A percentile compares a stretch with the other conserved stretches of the same genome.
phyloP scores from a whole-genome alignment of 2,113 vertebrate genomes.

The Hemichromis elongatus region DNA sequence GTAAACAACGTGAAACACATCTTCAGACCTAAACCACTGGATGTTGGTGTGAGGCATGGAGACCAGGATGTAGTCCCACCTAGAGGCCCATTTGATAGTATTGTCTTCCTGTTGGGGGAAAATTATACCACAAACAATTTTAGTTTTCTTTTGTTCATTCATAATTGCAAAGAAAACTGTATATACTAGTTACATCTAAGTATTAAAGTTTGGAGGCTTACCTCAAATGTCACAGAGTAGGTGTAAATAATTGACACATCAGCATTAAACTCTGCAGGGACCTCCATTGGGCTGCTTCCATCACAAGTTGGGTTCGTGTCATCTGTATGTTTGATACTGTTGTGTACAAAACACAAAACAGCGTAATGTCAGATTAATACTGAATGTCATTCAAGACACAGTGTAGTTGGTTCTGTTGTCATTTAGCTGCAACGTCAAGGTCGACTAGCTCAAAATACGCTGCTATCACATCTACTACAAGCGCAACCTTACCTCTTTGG shows the following conservation, averaged over 20 bases:
- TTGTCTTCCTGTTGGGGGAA: conserved; percentile 77
- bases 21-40: conserved; percentile 93
- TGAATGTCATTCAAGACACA: background rate
- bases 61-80: conserved; percentile 99
- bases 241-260: conserved; percentile 84
- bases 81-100: conserved; percentile 90
- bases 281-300: conserved; percentile 81
- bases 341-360: conserved; percentile 16
- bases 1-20: background rate
- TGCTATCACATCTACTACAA: background rate
- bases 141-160: background rate
- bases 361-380: background rate
- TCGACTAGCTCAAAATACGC: background rate
- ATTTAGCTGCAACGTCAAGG: background rate
- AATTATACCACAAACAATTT: background rate
- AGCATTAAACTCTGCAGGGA: conserved; percentile 76
- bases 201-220: conserved; percentile 32
- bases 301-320: conserved; percentile 77
- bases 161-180: background rate
- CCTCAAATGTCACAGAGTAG: conserved; percentile 86
- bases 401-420: background rate
- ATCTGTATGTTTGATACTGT: conserved; percentile 83
- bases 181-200: background rate
- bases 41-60: conserved; percentile 99
- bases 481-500: conserved; percentile 82